These are phyloP conservation scores for Andrena praecox DNA, from an alignment of 2,888 invertebrate genomes.

Conservation along the genomic window DNA sequence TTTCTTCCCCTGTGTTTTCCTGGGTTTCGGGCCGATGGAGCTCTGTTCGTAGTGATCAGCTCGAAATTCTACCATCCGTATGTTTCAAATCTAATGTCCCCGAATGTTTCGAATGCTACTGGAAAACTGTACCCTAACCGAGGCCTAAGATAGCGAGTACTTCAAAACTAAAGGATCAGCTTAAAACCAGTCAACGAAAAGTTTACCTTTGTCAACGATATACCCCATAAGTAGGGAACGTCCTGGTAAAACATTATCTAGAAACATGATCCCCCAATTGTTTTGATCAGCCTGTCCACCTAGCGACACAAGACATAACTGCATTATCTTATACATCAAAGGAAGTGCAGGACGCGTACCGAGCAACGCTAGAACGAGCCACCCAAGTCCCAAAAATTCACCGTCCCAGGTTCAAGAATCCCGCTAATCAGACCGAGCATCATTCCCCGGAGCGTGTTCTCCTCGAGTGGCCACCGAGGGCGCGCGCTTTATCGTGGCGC, in stretches of 20 bases:
- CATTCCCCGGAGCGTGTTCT: neutral
- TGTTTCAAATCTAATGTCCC: constrained; percentile 1
- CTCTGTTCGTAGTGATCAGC: constrained; percentile 12
- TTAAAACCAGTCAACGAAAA: neutral
- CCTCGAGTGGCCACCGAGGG: constrained; percentile 32
- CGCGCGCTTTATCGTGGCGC: constrained; percentile 51
- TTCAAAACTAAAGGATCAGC: neutral
- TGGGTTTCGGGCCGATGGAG: constrained; percentile 68
- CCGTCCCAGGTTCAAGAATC: neutral
- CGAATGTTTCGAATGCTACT: neutral
- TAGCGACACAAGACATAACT: neutral
- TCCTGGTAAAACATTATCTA: too few relatives aligned
- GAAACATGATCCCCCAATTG: neutral
- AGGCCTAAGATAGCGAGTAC: neutral
- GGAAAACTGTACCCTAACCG: neutral
- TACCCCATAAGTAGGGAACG: neutral
- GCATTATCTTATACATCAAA: neutral
- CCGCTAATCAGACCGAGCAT: neutral
- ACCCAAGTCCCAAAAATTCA: neutral
- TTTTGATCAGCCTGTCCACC: neutral
- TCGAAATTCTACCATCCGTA: neutral
- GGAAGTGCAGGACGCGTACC: neutral
- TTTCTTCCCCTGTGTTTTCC: constrained; percentile 47
- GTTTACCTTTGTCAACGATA: neutral
- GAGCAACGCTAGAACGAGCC: neutral